Evolutionary conservation across 1,140 invertebrate genomes (phyloP).

Genomic region (Bombus impatiens): DNA sequence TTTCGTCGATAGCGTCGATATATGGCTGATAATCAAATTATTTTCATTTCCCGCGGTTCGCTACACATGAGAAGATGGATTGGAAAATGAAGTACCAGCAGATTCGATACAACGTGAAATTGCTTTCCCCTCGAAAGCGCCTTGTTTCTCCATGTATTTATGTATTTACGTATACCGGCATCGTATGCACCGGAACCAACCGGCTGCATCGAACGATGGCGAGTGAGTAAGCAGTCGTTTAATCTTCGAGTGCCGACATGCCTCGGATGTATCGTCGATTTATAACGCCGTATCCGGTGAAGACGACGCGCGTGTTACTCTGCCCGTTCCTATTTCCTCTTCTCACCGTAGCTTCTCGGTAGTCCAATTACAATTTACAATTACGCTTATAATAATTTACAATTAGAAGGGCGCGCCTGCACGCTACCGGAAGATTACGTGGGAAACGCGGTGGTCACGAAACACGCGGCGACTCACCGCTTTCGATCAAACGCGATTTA

Average conservation of each 20-base stretch:
- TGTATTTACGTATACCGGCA: too few species aligned
- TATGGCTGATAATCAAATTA: conserved; percentile 23
- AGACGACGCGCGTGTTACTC: too few species aligned
- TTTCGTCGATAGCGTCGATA: conserved; percentile 1
- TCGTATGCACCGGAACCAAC: too few species aligned
- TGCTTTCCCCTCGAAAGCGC: not conserved
- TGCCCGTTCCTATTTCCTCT: not conserved
- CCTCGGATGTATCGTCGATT: too few species aligned
- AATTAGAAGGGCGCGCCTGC: not conserved
- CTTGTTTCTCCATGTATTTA: not conserved
- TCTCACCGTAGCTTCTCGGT: too few species aligned
- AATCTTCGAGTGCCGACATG: too few species aligned
- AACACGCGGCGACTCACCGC: not conserved
- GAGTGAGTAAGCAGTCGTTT: too few species aligned
- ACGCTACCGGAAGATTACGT: not conserved
- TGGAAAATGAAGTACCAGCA: not conserved
- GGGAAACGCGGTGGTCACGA: not conserved
- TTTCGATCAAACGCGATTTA: not conserved
- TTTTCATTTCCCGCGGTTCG: conserved; percentile 11
- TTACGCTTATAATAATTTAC: not conserved
- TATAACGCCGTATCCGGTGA: too few species aligned
- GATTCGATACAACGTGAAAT: not conserved
- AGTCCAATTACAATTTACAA: not conserved
- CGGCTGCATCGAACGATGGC: too few species aligned
- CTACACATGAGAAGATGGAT: not conserved